phyloP scores from a whole-genome alignment of 2,797 vertebrate species.

The Chloroceryle amazona region DNA sequence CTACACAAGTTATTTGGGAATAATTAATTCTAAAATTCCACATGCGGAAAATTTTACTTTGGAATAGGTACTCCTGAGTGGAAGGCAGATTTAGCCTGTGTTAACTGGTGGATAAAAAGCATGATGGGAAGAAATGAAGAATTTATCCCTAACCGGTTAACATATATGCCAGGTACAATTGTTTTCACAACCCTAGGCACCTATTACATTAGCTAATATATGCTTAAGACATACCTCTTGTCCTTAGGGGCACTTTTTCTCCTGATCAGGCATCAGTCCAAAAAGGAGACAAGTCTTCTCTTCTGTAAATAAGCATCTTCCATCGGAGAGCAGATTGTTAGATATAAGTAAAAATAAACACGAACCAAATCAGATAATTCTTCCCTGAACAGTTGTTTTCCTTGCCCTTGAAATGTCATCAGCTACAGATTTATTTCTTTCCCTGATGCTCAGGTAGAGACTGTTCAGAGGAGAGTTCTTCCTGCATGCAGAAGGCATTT shows the following conservation, averaged over 20 bases:
- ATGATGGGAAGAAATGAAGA: neutral
- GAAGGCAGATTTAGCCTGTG: neutral
- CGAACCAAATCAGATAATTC: constrained; percentile 22
- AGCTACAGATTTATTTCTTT: neutral
- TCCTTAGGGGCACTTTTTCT: constrained; percentile 5
- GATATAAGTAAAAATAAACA: constrained; percentile 64
- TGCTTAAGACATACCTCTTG: neutral
- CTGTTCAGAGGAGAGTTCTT: neutral
- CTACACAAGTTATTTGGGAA: neutral
- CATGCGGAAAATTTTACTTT: neutral
- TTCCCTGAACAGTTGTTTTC: neutral
- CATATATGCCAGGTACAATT: neutral
- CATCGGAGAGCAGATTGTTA: constrained; percentile 50
- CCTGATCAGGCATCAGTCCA: neutral
- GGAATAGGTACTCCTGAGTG: neutral
- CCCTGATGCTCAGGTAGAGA: constrained; percentile 40
- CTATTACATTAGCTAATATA: neutral
- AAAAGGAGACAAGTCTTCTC: constrained; percentile 15
- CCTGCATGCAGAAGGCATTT: constrained; percentile 28
- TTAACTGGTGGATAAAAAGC: neutral
- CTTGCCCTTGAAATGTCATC: constrained; percentile 55
- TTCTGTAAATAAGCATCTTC: constrained; percentile 57
- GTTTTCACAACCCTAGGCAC: neutral
- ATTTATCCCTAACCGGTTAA: neutral
- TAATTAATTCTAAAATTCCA: neutral